Conservation (phyloP, 2,113 vertebrate genomes). For the Tragelaphus buxtoni region DNA sequence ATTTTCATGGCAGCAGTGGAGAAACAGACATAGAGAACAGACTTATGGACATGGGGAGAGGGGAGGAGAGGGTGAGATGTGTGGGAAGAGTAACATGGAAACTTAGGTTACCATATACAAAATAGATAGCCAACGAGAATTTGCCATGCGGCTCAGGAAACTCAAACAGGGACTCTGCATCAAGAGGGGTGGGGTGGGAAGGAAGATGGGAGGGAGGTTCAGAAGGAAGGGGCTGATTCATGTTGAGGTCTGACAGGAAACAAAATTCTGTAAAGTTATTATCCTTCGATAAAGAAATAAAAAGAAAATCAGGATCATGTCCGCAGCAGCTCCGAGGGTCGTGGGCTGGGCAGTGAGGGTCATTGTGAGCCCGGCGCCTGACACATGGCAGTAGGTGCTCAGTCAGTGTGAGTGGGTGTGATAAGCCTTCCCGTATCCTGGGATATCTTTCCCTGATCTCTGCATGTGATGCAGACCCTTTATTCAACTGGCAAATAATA, state of each 20-base stretch:
- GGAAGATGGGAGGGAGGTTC: background rate
- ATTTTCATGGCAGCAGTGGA: background rate
- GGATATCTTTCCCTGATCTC: background rate
- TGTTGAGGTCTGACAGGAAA: background rate
- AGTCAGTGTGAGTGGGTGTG: too few relatives aligned
- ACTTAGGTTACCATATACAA: rapidly evolving
- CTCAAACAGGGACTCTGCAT: background rate
- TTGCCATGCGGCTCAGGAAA: background rate
- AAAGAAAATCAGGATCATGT: background rate
- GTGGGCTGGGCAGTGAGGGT: background rate
- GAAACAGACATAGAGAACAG: background rate
- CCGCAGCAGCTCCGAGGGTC: background rate
- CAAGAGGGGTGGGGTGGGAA: background rate
- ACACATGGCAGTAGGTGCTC: background rate
- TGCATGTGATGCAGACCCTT: background rate
- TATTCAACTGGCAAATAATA: background rate
- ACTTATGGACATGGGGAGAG: background rate
- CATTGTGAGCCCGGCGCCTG: background rate
- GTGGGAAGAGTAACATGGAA: background rate
- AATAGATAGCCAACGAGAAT: background rate
- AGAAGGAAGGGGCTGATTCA: background rate
- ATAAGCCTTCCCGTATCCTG: rapidly evolving
- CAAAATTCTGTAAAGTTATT: background rate
- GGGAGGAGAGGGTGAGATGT: background rate
- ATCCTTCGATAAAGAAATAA: background rate